Percentiles rank a stretch among this genome's conserved stretches.
These are phyloP conservation scores for Rapana venosa DNA, from an alignment of 2,888 invertebrate genomes.

Conservation along the genomic window DNA sequence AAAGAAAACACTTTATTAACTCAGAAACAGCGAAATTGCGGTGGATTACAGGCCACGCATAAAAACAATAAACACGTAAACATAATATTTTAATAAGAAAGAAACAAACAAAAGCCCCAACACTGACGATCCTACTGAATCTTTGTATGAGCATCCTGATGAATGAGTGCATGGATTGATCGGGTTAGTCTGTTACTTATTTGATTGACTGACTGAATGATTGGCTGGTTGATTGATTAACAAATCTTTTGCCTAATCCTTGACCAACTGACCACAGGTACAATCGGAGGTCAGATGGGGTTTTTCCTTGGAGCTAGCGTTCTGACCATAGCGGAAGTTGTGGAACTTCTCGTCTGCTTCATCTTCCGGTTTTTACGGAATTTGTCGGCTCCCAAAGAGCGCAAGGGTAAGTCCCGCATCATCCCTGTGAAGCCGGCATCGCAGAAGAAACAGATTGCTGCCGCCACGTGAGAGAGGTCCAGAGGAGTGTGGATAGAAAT, in stretches of 20 bases:
- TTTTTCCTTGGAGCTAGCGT: constrained; percentile 39
- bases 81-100: no score
- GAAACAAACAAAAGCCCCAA: no score
- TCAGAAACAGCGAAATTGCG: no score
- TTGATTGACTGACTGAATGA: background rate
- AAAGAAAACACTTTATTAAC: no score
- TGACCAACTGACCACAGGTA: background rate
- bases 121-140: no score
- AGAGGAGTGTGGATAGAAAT: background rate
- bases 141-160: no score
- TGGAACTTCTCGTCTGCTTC: constrained; percentile 13
- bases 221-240: background rate
- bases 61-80: no score
- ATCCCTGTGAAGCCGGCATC: background rate
- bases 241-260: background rate
- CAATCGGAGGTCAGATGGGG: constrained; percentile 38
- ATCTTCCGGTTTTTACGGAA: background rate
- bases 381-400: constrained; percentile 2
- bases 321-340: constrained; percentile 29
- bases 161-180: background rate
- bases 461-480: background rate
- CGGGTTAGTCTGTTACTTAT: background rate
- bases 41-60: no score
- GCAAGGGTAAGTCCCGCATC: background rate
- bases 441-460: background rate